Evolutionary conservation across 35 echinoderm and acorn worm genomes (phyloP), one percentile per base, ranked within the genome.

Genomic region (Apostichopus parvimensis): DNA sequence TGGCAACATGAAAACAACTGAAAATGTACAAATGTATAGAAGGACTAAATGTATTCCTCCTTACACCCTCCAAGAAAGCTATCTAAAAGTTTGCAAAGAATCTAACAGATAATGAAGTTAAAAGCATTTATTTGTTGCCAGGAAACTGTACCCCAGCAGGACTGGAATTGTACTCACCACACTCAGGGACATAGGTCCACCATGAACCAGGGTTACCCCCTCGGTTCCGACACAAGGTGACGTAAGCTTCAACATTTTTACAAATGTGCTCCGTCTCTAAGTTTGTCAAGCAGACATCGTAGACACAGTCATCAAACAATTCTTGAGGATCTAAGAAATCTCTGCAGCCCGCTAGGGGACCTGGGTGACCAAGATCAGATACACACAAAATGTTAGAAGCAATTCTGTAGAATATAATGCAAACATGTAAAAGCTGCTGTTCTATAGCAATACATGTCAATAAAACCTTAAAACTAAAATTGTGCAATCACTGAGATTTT

Each of bases 181-280:
- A 80, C 78, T 80, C 78, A 8, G 78, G 78, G 7, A 80, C 78
- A 4, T 80, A 80, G 21, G 12, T 53, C 78, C 78, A 80, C 78
- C 78, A 80, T 17, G 21, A 25, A 5, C 78, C 78, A 25, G 78
- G 78, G 25, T 45, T 80, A 53, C 78, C 78, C 4, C 25, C 53
- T 6, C n/a, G 13, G 6, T 25, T 5, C 34, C 78, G 17, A 45
- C 78, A 80, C 78, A 80, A 13, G 24, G 5, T 21, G 14, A 25
- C 78, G 34, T 24, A 80, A 14, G 78, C 78, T 25, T 80, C 28
- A 2, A 34, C 2, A 34, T 34, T 34, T 2, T 34, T 34, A 34
- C 28, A 34, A 34, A 34, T 34, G 28, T 34, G 28, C 28, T 34
- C 28, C 2, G 28, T 34, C 28, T 34, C 28, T 34, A 34, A 34